Conservation (phyloP, 2,797 vertebrate species). For the Prunella strophiata region DNA sequence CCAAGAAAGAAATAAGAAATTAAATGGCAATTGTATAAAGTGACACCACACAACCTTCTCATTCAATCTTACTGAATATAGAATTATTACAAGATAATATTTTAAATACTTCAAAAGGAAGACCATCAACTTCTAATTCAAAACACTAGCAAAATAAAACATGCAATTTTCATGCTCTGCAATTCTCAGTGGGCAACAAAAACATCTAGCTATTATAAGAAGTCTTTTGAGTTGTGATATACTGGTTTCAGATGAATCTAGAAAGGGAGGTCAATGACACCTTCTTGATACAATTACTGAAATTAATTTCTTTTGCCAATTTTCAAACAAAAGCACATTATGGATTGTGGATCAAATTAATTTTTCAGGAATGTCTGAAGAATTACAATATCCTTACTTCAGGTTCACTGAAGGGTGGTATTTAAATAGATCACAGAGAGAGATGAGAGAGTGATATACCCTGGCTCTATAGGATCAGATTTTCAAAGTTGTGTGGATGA, state of each 20-base stretch:
- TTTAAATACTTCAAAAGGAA: conserved; percentile 73
- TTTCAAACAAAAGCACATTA: conserved; percentile 16
- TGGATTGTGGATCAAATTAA: not conserved
- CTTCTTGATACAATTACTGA: not conserved
- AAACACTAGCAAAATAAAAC: conserved; percentile 69
- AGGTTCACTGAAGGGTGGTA: not conserved
- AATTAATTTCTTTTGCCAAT: conserved; percentile 6
- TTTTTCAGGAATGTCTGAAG: not conserved
- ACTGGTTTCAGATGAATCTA: conserved; percentile 43
- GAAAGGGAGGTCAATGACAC: conserved; percentile 57
- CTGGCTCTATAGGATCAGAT: not conserved
- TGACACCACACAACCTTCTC: conserved; percentile 69
- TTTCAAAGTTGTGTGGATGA: conserved; percentile 4
- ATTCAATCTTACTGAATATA: conserved; percentile 65
- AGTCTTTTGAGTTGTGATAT: conserved; percentile 58
- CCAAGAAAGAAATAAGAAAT: conserved; percentile 65
- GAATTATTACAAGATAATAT: conserved; percentile 64
- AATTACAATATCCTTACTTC: not conserved
- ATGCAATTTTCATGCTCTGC: conserved; percentile 49
- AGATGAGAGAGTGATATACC: not conserved
- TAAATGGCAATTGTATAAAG: conserved; percentile 73
- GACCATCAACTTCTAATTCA: conserved; percentile 70
- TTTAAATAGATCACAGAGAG: not conserved
- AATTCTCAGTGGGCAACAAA: conserved; percentile 55
- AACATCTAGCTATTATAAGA: conserved; percentile 55